Evolutionary conservation across 2,888 invertebrate genomes (phyloP), one percentile per base, ranked within the genome.

Genomic region (Fabriciana adippe): DNA sequence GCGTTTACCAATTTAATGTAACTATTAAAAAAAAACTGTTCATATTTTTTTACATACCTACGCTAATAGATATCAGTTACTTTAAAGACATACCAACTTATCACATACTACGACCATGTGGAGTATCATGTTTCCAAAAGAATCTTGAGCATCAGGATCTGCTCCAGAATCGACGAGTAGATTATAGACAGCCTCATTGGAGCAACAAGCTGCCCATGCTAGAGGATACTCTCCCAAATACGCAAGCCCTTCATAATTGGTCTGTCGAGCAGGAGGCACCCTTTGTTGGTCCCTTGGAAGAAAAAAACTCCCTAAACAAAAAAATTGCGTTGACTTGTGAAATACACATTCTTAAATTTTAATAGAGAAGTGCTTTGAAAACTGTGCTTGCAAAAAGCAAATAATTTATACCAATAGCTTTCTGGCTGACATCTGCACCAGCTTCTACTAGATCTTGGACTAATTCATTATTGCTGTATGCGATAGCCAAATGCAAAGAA

Each of bases 81-180:
- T 18, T n/a, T 16, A 50, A 14, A 14, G 45, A 61, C 72, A 89
- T 88, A 98, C 99, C 93, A 98, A 91, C 89, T 99, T 99, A 90
- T 99, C 98, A 82, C 98, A 97, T 70, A 99, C 99, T 51, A 99
- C 99, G 50, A 99, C 98, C 98, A 99, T 99, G 84, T 99, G 99
- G n/a, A 99, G 93, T 73, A 99, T 98, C 95, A 98, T 99, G 85
- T 99, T 99, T 14, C 99, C 99, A 81, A 98, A 99, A 0, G 97
- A 95, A 86, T 99, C 99, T 84, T 98, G 97, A n/a, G 95, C 94
- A 86, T 99, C 98, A 0, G 99, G 99, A 89, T 99, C 96, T 0
- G 99, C 98, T 1, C 97, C 98, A 57, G 95, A 95, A 78, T 99
- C 98, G 64, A 99, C 92, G 2, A 99, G 93, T 70, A 98, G 94